Conservation (phyloP, 2,888 invertebrate genomes). For the Tachina fera region DNA sequence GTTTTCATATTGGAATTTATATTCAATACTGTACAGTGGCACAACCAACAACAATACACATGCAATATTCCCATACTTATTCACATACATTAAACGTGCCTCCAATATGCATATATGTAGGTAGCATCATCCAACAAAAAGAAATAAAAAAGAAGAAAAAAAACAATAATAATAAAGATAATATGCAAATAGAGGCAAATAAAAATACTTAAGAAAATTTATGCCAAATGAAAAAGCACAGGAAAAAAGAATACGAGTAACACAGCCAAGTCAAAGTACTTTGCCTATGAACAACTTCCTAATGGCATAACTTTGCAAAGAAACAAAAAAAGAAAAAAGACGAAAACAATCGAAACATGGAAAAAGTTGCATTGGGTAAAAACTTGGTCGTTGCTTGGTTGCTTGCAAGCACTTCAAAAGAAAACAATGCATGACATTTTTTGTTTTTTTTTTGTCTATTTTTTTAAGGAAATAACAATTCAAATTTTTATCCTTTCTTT, state of each 20-base stretch:
- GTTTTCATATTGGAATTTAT: constrained; percentile 52
- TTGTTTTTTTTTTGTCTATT: constrained; percentile 25
- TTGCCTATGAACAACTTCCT: constrained; percentile 72
- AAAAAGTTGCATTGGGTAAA: constrained; percentile 56
- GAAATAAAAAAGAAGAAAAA: constrained; percentile 46
- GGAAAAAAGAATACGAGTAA: constrained; percentile 11
- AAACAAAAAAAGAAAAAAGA: constrained; percentile 22
- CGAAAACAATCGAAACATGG: constrained; percentile 43
- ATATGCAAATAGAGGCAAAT: constrained; percentile 71
- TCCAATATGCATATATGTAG: constrained; percentile 45
- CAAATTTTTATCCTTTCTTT: constrained; percentile 35
- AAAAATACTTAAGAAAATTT: constrained; percentile 72
- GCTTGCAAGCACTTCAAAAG: constrained; percentile 60
- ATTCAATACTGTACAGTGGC: constrained; percentile 49
- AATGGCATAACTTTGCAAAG: constrained; percentile 67
- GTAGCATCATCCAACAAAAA: constrained; percentile 12
- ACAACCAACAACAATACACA: constrained; percentile 23
- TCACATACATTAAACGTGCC: constrained; percentile 25
- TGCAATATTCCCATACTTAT: constrained; percentile 14
- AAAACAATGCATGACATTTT: constrained; percentile 68
- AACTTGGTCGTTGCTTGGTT: constrained; percentile 62
- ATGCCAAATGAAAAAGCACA: constrained; percentile 74
- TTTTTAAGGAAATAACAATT: constrained; percentile 64
- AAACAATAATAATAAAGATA: constrained; percentile 67
- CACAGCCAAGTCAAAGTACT: constrained; percentile 74